Evolutionary conservation across 2,888 invertebrate species (phyloP).

Genomic region (Cyrtodaria siliqua): DNA sequence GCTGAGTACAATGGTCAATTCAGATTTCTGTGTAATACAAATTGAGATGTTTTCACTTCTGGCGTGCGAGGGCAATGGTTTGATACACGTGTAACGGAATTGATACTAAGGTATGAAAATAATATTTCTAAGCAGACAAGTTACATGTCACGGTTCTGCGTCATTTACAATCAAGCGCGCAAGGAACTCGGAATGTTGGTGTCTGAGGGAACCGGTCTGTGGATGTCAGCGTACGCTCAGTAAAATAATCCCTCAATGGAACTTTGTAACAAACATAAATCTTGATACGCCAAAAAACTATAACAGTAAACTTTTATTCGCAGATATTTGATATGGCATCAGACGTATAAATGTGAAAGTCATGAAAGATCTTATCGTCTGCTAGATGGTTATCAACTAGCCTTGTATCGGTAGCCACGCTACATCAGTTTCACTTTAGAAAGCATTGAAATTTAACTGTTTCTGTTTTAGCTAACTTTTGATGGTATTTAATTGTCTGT

Average conservation of each 20-base stretch:
- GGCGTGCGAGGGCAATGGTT: no score
- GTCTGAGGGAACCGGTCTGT: conserved; percentile 55
- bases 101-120: no score
- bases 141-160: conserved; percentile 3
- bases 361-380: conserved; percentile 45
- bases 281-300: conserved; percentile 34
- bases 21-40: no score
- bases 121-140: no score
- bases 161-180: conserved; percentile 39
- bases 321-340: conserved; percentile 34
- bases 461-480: no score
- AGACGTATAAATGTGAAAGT: conserved; percentile 30
- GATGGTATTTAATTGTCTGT: no score
- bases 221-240: conserved; percentile 50
- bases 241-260: conserved; percentile 58
- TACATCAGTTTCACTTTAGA: background rate
- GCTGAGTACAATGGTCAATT: no score
- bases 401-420: background rate
- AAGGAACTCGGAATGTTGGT: conserved; percentile 48
- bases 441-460: no score
- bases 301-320: conserved; percentile 44
- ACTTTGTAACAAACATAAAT: conserved; percentile 32
- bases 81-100: no score
- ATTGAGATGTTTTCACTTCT: no score
- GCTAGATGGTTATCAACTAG: conserved; percentile 25